Evolutionary conservation across 53 echinoderm and acorn worm genomes (phyloP).

Genomic region (Astropecten irregularis): DNA sequence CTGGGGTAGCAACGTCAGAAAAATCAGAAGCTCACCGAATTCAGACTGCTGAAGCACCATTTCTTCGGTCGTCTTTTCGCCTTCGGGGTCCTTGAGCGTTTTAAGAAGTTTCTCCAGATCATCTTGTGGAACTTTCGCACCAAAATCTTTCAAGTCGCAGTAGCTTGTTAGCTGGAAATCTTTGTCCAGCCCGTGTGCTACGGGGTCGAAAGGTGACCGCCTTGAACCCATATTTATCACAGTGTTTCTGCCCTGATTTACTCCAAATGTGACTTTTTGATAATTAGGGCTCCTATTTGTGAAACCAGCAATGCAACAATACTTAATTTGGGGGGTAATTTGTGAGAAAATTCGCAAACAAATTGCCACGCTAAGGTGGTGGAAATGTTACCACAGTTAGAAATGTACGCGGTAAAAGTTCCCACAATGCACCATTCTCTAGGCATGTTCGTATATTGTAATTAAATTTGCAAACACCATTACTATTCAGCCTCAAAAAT

Average conservation of each 20-base stretch:
- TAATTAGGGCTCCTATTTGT: not conserved
- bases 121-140: slow-evolving; percentile 93
- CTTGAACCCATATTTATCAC: not conserved
- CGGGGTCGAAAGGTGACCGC: slow-evolving; percentile 83
- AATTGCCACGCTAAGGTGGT: slow-evolving; percentile 54
- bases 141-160: slow-evolving; percentile 90
- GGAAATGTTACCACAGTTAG: slow-evolving; percentile 30
- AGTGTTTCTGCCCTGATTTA: not conserved
- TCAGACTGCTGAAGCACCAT: slow-evolving; percentile 18
- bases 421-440: slow-evolving; percentile 40
- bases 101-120: slow-evolving; percentile 94
- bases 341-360: slow-evolving; percentile 3
- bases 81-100: slow-evolving; percentile 74
- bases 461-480: not conserved
- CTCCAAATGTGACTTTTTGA: not conserved
- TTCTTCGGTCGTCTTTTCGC: slow-evolving; percentile 44
- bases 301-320: too few species aligned
- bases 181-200: slow-evolving; percentile 84
- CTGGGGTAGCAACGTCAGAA: too few species aligned
- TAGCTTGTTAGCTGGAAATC: slow-evolving; percentile 89
- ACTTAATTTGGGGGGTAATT: not conserved
- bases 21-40: slow-evolving; percentile 26
- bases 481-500: not conserved
- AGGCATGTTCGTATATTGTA: slow-evolving; percentile 30
- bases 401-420: slow-evolving; percentile 20